Percentiles rank a stretch among this genome's conserved stretches.
These are phyloP conservation scores for Stomatorhinus walkeri DNA, from an alignment of 2,797 vertebrate species.

Conservation along the genomic window DNA sequence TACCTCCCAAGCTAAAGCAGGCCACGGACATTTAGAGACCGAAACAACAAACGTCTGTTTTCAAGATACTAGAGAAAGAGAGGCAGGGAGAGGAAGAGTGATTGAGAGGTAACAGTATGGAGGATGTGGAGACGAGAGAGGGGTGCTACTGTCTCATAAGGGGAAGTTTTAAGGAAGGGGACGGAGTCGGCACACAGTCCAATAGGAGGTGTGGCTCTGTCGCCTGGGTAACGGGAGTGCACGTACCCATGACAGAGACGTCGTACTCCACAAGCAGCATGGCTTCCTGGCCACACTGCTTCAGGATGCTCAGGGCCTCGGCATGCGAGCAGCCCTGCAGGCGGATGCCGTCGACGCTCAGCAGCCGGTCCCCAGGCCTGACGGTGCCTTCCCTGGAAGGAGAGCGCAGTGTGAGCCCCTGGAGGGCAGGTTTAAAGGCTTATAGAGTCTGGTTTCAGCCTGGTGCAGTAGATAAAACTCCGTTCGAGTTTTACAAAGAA, in stretches of 20 bases:
- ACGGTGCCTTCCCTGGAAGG: constrained; percentile 37
- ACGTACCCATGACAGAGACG: constrained; percentile 93
- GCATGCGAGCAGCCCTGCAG: constrained; percentile 84
- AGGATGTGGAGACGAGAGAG: not conserved
- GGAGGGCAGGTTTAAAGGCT: not conserved
- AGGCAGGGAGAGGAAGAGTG: not conserved
- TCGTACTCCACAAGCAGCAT: constrained; percentile 91
- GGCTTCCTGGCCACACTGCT: constrained; percentile 93
- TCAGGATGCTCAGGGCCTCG: constrained; percentile 94
- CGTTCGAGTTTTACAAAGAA: not conserved
- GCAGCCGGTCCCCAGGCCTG: constrained; percentile 85
- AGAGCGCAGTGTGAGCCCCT: constrained; percentile 17
- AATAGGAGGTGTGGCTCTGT: not conserved
- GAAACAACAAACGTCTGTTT: not conserved
- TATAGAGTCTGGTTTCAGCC: not conserved
- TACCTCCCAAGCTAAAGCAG: not conserved
- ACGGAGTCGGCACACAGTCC: not conserved
- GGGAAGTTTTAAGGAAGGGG: not conserved
- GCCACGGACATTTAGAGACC: not conserved
- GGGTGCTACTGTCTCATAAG: not conserved
- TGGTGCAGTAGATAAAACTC: not conserved
- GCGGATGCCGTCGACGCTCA: constrained; percentile 92
- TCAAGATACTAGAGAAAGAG: not conserved
- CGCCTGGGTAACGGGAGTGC: not conserved
- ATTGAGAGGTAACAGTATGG: not conserved